A percentile compares a stretch with the other conserved stretches of the same genome.
Conservation (phyloP, 2,888 invertebrate species). For the Himalopsyche kuldschensis region DNA sequence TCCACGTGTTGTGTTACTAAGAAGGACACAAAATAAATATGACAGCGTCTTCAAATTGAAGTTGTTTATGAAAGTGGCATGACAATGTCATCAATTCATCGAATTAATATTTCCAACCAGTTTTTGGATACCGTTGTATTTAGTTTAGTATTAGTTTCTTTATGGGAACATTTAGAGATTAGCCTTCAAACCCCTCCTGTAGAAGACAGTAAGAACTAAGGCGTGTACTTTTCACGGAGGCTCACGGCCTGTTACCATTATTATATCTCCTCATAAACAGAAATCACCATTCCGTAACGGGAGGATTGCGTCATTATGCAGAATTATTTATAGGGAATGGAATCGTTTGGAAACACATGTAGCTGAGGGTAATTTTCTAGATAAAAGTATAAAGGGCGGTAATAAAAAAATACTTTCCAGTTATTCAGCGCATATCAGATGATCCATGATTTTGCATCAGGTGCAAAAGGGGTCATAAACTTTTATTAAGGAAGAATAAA, state of each 20-base stretch:
- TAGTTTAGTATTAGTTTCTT: background rate
- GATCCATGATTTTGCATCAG: conserved; percentile 16
- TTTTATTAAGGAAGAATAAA: background rate
- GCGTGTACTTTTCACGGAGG: background rate
- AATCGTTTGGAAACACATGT: conserved; percentile 21
- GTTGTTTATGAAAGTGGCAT: too few species aligned
- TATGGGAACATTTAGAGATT: background rate
- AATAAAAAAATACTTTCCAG: conserved; percentile 16
- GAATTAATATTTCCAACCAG: too few species aligned
- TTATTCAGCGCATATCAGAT: background rate
- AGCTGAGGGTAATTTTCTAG: conserved; percentile 12
- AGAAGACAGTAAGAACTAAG: background rate
- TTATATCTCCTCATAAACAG: conserved; percentile 31
- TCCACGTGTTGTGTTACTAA: too few species aligned
- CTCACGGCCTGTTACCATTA: conserved; percentile 1
- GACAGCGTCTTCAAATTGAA: too few species aligned
- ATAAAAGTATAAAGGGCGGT: conserved; percentile 4
- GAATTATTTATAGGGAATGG: conserved; percentile 28
- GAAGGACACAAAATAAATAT: too few species aligned
- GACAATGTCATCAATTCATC: too few species aligned
- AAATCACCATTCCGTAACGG: conserved; percentile 24
- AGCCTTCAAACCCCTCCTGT: background rate
- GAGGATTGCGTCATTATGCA: conserved; percentile 26
- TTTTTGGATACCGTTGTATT: too few species aligned
- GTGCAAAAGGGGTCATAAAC: conserved; percentile 12